Conservation (phyloP, 2,888 invertebrate genomes). For the Nomada lathburiana region DNA sequence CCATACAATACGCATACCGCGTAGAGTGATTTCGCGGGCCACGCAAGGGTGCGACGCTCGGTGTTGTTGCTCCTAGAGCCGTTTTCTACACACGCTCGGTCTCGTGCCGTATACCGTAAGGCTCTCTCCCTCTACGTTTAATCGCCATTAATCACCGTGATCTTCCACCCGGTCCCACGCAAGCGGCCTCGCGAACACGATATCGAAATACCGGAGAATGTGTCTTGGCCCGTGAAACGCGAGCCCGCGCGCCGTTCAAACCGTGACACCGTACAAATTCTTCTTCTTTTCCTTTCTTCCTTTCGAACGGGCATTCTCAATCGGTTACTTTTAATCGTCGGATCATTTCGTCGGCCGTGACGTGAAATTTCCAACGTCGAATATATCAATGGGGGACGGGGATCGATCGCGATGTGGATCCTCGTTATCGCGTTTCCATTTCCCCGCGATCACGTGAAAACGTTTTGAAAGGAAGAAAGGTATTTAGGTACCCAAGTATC, state of each 20-base stretch:
- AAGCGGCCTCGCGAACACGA: conserved; percentile 61
- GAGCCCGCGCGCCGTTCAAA: conserved; percentile 29
- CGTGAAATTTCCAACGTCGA: background rate
- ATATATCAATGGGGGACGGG: background rate
- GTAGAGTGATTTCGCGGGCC: conserved; percentile 72
- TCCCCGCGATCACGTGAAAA: background rate
- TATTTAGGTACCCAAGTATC: background rate
- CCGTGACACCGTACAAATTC: conserved; percentile 27
- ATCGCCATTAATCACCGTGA: conserved; percentile 73
- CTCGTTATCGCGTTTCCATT: too few relatives aligned
- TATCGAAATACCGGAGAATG: conserved; percentile 69
- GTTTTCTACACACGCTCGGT: conserved; percentile 54
- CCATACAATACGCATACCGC: conserved; percentile 78
- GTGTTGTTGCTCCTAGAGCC: conserved; percentile 69
- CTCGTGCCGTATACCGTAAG: conserved; percentile 31
- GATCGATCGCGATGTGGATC: background rate
- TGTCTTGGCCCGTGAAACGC: conserved; percentile 57
- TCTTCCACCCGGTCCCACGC: conserved; percentile 72
- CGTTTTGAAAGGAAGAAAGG: conserved; percentile 9
- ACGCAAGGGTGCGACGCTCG: conserved; percentile 72
- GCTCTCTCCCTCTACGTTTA: conserved; percentile 58
- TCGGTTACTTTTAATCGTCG: background rate
- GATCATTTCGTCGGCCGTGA: background rate
- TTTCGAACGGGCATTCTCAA: background rate
- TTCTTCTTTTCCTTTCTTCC: background rate